Conservation (phyloP, 2,888 invertebrate genomes). For the Drosophila recens region DNA sequence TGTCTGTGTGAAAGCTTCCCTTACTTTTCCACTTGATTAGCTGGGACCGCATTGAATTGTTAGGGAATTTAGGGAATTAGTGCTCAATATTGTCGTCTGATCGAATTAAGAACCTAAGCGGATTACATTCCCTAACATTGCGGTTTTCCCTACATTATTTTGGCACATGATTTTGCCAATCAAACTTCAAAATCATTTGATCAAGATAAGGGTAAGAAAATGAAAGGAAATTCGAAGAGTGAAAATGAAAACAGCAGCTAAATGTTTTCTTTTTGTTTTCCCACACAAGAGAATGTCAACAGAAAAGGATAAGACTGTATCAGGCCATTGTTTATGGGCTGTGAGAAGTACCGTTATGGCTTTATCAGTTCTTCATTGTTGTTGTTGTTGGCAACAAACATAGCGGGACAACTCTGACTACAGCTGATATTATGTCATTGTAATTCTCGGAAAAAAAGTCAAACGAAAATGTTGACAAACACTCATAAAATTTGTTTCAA, state of each 20-base stretch:
- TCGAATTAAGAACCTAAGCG: constrained; percentile 54
- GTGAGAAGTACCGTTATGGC: constrained; percentile 63
- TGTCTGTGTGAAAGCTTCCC: constrained; percentile 24
- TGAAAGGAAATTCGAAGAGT: constrained; percentile 6
- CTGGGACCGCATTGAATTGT: constrained; percentile 13
- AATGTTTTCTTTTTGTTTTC: constrained; percentile 38
- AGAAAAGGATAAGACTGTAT: constrained; percentile 43
- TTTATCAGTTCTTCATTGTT: constrained; percentile 47
- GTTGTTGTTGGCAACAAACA: constrained; percentile 19
- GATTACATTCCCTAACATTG: constrained; percentile 45
- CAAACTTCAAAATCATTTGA: constrained; percentile 33
- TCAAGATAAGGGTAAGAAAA: constrained; percentile 47
- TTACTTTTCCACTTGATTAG: constrained; percentile 54
- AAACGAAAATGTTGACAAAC: constrained; percentile 9
- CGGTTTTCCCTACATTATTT: constrained; percentile 23
- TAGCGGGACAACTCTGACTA: constrained; percentile 47
- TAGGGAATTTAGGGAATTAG: constrained; percentile 18
- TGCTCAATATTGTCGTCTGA: constrained; percentile 46
- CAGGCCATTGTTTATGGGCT: constrained; percentile 47
- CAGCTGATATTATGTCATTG: constrained; percentile 32
- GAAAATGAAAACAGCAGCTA: constrained; percentile 16
- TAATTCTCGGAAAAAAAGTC: constrained; percentile 36
- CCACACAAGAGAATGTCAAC: constrained; percentile 49
- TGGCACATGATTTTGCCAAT: constrained; percentile 39
- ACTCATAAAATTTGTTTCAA: constrained; percentile 22